Evolutionary conservation across 2,888 invertebrate genomes (phyloP), one percentile per base, ranked within the genome.

Genomic region (Cremastinae sp.): DNA sequence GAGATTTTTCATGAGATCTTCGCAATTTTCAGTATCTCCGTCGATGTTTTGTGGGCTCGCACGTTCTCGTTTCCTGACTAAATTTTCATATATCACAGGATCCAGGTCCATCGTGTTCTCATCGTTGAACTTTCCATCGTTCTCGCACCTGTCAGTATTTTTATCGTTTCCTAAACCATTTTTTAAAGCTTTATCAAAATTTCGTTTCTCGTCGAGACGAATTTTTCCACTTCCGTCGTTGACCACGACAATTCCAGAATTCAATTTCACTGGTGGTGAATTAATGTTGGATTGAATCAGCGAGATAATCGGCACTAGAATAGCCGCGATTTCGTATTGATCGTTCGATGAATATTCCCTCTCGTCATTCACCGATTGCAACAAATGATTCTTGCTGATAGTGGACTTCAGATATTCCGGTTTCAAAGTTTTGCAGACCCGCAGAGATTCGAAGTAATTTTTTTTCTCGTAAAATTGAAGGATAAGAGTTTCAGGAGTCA

Each of bases 401-500:
- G 43, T 53, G 43, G 88, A 87, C 10, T 90, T 86, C 18, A 92
- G 82, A 43, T 95, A 89, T 81, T 92, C 91, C 59, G 92, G 89
- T 51, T 88, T 90, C 83, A 92, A 93, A 79, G 91, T 87, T 79
- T 91, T 89, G 89, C 93, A 93, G 14, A 93, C 84, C 81, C 93
- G 91, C 22, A 92, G 90, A 86, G 94, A 94, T 20, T 93, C 88
- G 35, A 86, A 83, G 87, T 92, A 94, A 80, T 93, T 92, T 82
- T 93, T 93, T 68, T 91, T 91, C 56, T 93, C 89, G 83, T 93
- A 93, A 80, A 93, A 91, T 83, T 92, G 91, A 14, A 94, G 83
- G 81, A 95, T 89, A 85, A 94, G 91, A 76, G 92, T 92, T 80
- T 95, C 94, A 35, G 94, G 85, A 64, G 92, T 91, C 81, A 91